Evolutionary conservation across 1,140 invertebrate genomes (phyloP).

Genomic region (Aphelinus atriplicis): DNA sequence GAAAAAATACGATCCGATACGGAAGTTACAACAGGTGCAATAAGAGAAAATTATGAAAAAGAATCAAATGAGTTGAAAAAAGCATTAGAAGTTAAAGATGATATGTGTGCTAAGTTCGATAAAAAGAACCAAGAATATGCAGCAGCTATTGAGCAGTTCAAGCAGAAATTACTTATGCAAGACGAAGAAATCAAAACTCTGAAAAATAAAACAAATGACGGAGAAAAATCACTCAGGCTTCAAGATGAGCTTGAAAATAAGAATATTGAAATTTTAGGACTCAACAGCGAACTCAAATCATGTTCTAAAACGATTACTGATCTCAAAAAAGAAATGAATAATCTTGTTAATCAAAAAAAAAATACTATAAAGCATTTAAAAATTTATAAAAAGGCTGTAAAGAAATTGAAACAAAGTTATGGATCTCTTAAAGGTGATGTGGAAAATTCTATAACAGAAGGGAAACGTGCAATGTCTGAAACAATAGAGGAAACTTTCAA

Average conservation of each 20-base stretch:
- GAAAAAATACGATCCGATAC: conserved; percentile 45
- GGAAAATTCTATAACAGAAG: conserved; percentile 29
- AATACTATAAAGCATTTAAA: conserved; percentile 47
- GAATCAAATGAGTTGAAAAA: conserved; percentile 48
- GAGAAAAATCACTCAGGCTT: conserved; percentile 29
- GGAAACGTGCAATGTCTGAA: conserved; percentile 21
- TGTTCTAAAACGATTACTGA: conserved; percentile 45
- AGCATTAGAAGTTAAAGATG: conserved; percentile 44
- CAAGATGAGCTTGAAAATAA: conserved; percentile 49
- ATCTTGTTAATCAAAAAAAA: conserved; percentile 46
- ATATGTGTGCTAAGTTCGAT: conserved; percentile 46
- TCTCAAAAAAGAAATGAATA: conserved; percentile 45
- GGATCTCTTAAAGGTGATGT: conserved; percentile 40
- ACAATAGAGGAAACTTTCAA: conserved; percentile 27
- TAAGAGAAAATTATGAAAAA: conserved; percentile 43
- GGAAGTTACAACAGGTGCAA: conserved; percentile 2
- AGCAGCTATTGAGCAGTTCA: conserved; percentile 41
- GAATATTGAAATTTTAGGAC: conserved; percentile 43
- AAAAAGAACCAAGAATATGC: conserved; percentile 47
- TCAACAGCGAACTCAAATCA: conserved; percentile 47
- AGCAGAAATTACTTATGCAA: conserved; percentile 43
- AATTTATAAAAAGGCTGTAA: conserved; percentile 41
- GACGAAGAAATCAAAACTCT: conserved; percentile 44
- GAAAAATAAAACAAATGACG: conserved; percentile 27
- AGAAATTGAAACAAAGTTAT: conserved; percentile 44